Conservation (phyloP, 2,888 invertebrate species). For the Drosophila subsilvestris region DNA sequence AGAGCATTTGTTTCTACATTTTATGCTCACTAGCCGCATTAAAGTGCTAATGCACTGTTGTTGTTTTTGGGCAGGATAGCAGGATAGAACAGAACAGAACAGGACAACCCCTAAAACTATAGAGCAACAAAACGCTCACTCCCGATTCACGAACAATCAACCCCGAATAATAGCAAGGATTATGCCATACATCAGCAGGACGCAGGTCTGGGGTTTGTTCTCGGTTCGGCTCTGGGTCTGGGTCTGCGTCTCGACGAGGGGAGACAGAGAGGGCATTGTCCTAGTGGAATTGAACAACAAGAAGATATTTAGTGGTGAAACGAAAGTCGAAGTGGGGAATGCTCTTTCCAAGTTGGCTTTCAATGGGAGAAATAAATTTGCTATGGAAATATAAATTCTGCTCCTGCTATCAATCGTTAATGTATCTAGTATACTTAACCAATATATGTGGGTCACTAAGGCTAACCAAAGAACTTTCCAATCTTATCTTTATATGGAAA, state of each 20-base stretch:
- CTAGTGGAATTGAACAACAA: constrained; percentile 31
- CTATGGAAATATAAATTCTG: neutral
- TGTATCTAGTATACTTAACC: neutral
- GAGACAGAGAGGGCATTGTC: constrained; percentile 69
- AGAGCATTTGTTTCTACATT: constrained; percentile 75
- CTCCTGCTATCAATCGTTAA: neutral
- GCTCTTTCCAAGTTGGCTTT: neutral
- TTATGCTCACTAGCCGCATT: constrained; percentile 77
- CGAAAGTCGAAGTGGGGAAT: neutral
- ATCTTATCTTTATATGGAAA: constrained; percentile 1
- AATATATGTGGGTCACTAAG: neutral
- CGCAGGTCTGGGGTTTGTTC: constrained; percentile 21
- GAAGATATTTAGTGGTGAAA: constrained; percentile 5
- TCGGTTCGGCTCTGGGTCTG: constrained; percentile 32
- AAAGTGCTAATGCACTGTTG: constrained; percentile 82
- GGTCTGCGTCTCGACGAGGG: constrained; percentile 17
- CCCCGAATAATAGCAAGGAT: constrained; percentile 76
- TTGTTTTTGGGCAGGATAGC: constrained; percentile 68
- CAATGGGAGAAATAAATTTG: neutral
- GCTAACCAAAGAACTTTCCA: neutral
- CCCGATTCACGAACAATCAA: constrained; percentile 71
- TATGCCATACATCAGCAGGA: constrained; percentile 52
- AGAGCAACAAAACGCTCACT: constrained; percentile 41
- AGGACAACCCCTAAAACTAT: constrained; percentile 60
- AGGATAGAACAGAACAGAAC: neutral